Percentiles rank a stretch among this genome's conserved stretches.
phyloP scores from a whole-genome alignment of 2,888 invertebrate species.

The Dioctria linearis region DNA sequence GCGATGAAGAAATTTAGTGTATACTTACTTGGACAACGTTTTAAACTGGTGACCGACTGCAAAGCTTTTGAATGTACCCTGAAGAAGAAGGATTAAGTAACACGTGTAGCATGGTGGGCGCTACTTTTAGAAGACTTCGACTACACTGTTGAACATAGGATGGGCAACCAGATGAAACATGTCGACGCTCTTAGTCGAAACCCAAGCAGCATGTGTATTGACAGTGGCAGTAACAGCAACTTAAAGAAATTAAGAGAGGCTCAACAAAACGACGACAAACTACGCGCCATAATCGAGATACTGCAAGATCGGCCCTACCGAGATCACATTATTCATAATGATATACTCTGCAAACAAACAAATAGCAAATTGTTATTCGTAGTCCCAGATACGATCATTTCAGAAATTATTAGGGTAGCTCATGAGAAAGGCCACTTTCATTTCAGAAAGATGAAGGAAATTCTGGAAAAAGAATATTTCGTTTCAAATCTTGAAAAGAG shows the following conservation, averaged over 20 bases:
- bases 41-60: conserved; percentile 59
- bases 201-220: conserved; percentile 53
- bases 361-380: conserved; percentile 51
- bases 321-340: conserved; percentile 10
- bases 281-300: conserved; percentile 27
- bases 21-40: conserved; percentile 54
- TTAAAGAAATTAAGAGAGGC: conserved; percentile 28
- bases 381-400: conserved; percentile 28
- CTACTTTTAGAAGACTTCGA: conserved; percentile 60
- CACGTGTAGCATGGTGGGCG: conserved; percentile 58
- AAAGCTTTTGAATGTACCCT: conserved; percentile 58
- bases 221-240: not conserved
- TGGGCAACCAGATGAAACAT: conserved; percentile 59
- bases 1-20: not conserved
- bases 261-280: conserved; percentile 50
- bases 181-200: conserved; percentile 60
- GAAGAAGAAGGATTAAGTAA: conserved; percentile 57
- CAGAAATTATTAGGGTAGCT: conserved; percentile 1
- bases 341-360: conserved; percentile 31
- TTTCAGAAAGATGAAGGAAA: conserved; percentile 29
- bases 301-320: not conserved
- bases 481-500: not conserved
- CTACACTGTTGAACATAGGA: conserved; percentile 60
- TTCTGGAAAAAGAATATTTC: conserved; percentile 12
- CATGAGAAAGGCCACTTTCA: conserved; percentile 45